A percentile compares a stretch with the other conserved stretches of the same genome.
These are phyloP conservation scores for Ophion costatus DNA, from an alignment of 2,888 invertebrate genomes.

Conservation along the genomic window DNA sequence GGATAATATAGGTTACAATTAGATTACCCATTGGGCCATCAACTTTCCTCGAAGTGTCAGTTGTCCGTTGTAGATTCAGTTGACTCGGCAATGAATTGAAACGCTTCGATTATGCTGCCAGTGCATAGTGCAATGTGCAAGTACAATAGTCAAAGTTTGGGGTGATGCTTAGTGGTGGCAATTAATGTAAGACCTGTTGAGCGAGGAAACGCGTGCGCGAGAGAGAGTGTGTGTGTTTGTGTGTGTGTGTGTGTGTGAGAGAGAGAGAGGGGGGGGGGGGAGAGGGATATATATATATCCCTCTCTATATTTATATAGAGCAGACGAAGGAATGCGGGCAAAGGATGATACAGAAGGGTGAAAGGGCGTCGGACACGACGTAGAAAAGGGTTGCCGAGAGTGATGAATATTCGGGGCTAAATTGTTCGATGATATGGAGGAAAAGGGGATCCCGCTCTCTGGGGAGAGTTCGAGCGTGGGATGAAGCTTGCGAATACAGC, in stretches of 20 bases:
- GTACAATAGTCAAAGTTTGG: not conserved
- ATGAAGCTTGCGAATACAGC: constrained; percentile 35
- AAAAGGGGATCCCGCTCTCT: constrained; percentile 6
- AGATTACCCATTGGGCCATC: no score
- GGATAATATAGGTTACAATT: no score
- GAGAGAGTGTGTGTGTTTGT: no score
- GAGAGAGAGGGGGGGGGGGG: no score
- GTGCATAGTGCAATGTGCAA: no score
- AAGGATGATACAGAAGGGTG: constrained; percentile 61
- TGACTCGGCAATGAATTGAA: no score
- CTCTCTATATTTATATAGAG: no score
- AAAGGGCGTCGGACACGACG: constrained; percentile 61
- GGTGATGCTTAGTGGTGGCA: constrained; percentile 65
- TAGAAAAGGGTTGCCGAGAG: constrained; percentile 76
- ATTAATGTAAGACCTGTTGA: constrained; percentile 79
- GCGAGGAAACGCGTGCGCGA: constrained; percentile 52
- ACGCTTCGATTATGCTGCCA: no score
- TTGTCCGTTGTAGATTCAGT: no score
- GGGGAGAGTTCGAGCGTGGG: constrained; percentile 18
- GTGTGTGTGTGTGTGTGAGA: no score
- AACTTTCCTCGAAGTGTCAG: no score
- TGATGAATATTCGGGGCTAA: constrained; percentile 81
- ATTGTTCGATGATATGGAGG: constrained; percentile 67
- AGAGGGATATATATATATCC: no score
- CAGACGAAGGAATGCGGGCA: constrained; percentile 25